These are phyloP conservation scores for Anomalospiza imberbis DNA, from an alignment of 2,797 vertebrate species.

Conservation along the genomic window DNA sequence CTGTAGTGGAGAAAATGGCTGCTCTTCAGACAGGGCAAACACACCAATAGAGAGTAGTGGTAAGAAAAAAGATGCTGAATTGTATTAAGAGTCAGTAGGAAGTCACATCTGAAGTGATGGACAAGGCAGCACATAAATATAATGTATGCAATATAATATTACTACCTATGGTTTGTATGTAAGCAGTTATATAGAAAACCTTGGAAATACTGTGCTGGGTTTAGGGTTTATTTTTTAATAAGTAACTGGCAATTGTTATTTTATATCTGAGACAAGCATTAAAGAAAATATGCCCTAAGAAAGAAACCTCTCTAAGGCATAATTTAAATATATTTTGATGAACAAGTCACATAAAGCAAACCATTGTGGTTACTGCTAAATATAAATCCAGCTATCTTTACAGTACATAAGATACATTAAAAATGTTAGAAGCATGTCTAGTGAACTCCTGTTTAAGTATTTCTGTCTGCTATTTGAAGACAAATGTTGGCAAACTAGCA, in stretches of 20 bases:
- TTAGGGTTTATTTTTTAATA: background rate
- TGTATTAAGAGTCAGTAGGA: background rate
- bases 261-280: constrained; percentile 32
- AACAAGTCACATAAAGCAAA: constrained; percentile 36
- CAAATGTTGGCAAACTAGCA: constrained; percentile 60
- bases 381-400: constrained; percentile 40
- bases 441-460: constrained; percentile 42
- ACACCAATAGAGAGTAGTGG: background rate
- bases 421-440: constrained; percentile 39
- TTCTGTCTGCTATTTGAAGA: constrained; percentile 67
- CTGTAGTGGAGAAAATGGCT: background rate
- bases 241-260: constrained; percentile 43
- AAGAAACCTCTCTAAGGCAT: constrained; percentile 26
- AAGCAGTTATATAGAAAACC: constrained; percentile 34
- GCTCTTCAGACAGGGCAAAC: background rate
- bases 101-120: constrained; percentile 12
- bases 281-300: constrained; percentile 8
- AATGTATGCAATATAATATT: constrained; percentile 23
- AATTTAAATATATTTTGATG: background rate
- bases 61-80: background rate
- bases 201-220: constrained; percentile 4
- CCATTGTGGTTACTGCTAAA: constrained; percentile 40
- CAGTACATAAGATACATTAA: background rate
- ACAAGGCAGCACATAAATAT: constrained; percentile 22
- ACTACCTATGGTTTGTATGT: constrained; percentile 28